Evolutionary conservation across 2,888 invertebrate genomes (phyloP).

Genomic region (Brachyptera putata): DNA sequence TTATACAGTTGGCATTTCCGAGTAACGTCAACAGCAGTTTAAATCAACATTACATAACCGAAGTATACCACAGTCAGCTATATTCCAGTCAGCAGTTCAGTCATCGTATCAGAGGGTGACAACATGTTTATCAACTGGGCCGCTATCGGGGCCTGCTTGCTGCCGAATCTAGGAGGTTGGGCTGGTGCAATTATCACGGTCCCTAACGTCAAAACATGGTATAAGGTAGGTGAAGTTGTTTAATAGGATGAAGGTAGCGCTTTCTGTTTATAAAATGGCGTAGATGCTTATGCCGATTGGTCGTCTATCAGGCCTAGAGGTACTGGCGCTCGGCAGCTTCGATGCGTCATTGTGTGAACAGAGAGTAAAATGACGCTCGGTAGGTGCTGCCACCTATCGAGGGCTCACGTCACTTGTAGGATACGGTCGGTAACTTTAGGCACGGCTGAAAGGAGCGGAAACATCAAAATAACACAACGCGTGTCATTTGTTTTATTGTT

Average conservation of each 20-base stretch:
- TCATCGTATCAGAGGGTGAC: neutral
- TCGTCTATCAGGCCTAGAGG: neutral
- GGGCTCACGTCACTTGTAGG: too few species aligned
- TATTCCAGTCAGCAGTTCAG: neutral
- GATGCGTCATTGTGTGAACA: too few species aligned
- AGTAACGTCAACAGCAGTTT: neutral
- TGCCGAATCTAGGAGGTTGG: slow-evolving; percentile 70
- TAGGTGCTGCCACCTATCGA: too few species aligned
- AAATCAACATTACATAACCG: neutral
- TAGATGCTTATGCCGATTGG: too few species aligned
- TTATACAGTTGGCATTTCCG: neutral
- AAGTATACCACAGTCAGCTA: neutral
- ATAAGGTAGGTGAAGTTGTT: slow-evolving; percentile 54
- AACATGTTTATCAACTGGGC: slow-evolving; percentile 34
- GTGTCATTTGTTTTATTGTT: too few species aligned
- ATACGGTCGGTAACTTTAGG: too few species aligned
- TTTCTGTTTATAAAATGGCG: neutral
- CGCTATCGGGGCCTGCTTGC: slow-evolving; percentile 51
- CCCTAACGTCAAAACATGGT: slow-evolving; percentile 66
- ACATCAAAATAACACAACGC: too few species aligned
- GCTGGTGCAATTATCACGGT: slow-evolving; percentile 59
- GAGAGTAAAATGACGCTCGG: too few species aligned
- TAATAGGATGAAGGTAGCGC: too few species aligned
- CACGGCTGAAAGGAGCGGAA: too few species aligned
- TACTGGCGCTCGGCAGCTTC: too few species aligned